Conservation (phyloP, 2,888 invertebrate species). For the Machimus atricapillus region DNA sequence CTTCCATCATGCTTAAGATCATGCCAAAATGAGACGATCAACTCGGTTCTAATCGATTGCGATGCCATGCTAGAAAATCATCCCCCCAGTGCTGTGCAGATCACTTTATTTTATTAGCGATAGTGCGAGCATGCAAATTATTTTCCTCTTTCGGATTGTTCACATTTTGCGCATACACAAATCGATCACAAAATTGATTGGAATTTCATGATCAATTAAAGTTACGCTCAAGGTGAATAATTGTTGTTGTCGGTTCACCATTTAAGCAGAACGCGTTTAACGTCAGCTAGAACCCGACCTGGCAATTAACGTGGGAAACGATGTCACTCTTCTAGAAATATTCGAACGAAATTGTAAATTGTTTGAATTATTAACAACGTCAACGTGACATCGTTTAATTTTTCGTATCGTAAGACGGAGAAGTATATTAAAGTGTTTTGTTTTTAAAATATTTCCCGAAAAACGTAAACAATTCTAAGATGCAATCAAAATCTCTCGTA, state of each 20-base stretch:
- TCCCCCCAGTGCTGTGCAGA: slow-evolving; percentile 2
- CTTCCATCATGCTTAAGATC: neutral
- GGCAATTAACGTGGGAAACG: neutral
- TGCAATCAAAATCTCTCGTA: neutral
- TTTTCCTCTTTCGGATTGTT: neutral
- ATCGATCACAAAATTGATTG: slow-evolving; percentile 16
- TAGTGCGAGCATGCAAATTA: slow-evolving; percentile 15
- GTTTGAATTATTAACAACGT: neutral
- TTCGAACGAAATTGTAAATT: neutral
- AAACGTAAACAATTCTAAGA: neutral
- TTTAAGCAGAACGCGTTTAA: neutral
- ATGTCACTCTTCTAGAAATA: neutral
- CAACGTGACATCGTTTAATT: neutral
- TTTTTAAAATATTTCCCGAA: neutral
- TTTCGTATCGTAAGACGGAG: neutral
- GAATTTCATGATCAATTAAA: slow-evolving; percentile 27
- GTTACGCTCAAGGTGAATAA: slow-evolving; percentile 12
- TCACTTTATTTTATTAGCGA: neutral
- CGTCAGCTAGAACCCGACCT: neutral
- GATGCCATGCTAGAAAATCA: neutral
- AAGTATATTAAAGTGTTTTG: neutral
- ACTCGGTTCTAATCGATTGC: neutral
- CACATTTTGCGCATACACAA: neutral
- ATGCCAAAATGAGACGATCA: neutral
- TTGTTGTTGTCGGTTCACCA: neutral